Conservation (phyloP, 2,888 invertebrate species). For the Aproaerema taeniolella region DNA sequence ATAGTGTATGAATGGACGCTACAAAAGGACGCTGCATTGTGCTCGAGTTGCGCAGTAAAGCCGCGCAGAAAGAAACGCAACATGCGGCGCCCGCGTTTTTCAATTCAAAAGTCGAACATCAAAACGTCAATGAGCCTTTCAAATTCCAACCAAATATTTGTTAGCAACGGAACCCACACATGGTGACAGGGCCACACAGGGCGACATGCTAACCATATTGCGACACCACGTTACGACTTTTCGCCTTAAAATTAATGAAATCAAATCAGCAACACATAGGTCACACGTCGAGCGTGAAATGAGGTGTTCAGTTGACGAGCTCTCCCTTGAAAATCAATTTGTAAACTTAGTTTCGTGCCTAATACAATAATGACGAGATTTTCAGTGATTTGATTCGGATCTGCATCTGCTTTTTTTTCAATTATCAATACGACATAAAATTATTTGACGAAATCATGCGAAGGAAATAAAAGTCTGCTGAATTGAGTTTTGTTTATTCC, state of each 20-base stretch:
- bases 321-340: too few relatives aligned
- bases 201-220: conserved; percentile 44
- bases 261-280: conserved; percentile 55
- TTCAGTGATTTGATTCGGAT: too few relatives aligned
- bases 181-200: conserved; percentile 65
- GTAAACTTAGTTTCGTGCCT: too few relatives aligned
- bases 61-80: conserved; percentile 30
- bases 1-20: conserved; percentile 46
- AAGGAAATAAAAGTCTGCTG: too few relatives aligned
- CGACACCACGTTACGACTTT: conserved; percentile 52
- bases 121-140: conserved; percentile 64
- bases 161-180: conserved; percentile 56
- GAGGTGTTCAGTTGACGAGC: conserved; percentile 42
- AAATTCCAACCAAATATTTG: conserved; percentile 68
- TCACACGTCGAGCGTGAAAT: conserved; percentile 63
- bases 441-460: too few relatives aligned
- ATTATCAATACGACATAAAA: too few relatives aligned
- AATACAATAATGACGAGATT: too few relatives aligned
- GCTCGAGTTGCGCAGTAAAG: conserved; percentile 19
- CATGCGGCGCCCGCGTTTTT: conserved; percentile 53
- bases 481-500: too few relatives aligned
- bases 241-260: conserved; percentile 50
- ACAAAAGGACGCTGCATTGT: conserved; percentile 40
- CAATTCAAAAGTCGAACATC: conserved; percentile 45
- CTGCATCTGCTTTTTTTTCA: too few relatives aligned